Conservation (phyloP, 2,113 vertebrate genomes). For the Aegotheles bennettii region DNA sequence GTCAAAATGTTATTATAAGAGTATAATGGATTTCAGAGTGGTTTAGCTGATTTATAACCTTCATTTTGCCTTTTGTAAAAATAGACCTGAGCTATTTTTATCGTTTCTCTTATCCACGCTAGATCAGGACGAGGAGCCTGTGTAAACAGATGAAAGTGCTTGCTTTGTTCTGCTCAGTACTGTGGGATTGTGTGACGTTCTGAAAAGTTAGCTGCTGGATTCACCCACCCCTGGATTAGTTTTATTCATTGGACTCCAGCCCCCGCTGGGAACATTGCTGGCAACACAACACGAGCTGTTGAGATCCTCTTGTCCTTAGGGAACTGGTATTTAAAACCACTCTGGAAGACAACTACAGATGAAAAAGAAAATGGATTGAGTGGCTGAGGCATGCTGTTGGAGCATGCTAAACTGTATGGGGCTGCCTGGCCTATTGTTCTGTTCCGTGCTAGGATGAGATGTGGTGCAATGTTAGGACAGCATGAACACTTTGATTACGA, state of each 20-base stretch:
- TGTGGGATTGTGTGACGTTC: not conserved
- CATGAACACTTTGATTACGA: not conserved
- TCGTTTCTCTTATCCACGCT: not conserved
- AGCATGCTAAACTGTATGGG: not conserved
- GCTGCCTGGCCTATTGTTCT: not conserved
- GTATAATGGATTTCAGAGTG: not conserved
- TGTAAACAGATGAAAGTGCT: not conserved
- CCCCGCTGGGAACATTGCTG: not conserved
- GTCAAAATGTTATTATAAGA: not conserved
- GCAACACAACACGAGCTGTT: not conserved
- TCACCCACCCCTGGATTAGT: not conserved
- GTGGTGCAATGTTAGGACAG: not conserved
- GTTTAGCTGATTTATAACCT: not conserved
- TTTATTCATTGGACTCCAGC: not conserved
- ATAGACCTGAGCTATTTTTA: not conserved
- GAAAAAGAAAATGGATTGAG: not conserved
- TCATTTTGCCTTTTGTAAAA: not conserved
- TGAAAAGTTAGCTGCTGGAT: not conserved
- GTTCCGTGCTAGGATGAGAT: not conserved
- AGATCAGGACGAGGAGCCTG: not conserved
- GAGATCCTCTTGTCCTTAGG: not conserved
- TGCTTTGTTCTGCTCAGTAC: not conserved
- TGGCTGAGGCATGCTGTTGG: not conserved
- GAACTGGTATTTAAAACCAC: not conserved
- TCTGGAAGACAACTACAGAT: not conserved